Base-by-base conservation (phyloP, 2,113 vertebrate genomes). In the Carassius auratus region DNA sequence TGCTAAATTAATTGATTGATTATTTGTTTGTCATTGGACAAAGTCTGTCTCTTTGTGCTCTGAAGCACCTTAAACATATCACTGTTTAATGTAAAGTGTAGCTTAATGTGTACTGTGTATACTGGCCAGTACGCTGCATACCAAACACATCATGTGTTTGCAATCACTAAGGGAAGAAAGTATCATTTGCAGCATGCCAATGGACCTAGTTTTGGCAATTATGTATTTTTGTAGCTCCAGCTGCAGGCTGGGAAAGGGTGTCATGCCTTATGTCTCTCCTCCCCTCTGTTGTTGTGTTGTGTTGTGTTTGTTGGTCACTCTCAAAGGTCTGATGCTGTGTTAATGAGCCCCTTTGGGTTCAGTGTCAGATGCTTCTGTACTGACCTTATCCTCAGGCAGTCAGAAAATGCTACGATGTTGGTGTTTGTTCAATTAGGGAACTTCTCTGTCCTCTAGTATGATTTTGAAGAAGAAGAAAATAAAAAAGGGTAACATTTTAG, bases 321-420 rank as follows among this genome's bases (percentile, higher is more conserved):
- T 64, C 59, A 45, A 76, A 81, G 52, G 73, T 76, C 55, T 57
- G 75, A 36, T 78, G 9, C 57, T 42, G 77, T 90, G 75, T 77
- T 90, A 90, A 90, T 89, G 87, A 89, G 89, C 68, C 81, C 64
- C 74, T 68, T 64, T 78, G 86, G 82, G 89, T 59, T 6, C 48
- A 61, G 52, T 61, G 79, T 75, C 86, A 81, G 61, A 66, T 66
- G 78, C 61, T 66, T 61, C 21, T 23, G 9, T 80, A 48, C 59
- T 80, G 78, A 80, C 78, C 78, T 64, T 80, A 76, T 76, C 75
- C 33, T 26, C 78, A 64, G n/a, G 78, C 78, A n/a, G 12, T n/a
- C 36, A 80, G 59, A 48, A 3, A 3, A 38, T 64, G 23, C 36
- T 80, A 30, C 59, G 1, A 5, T 7, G 55, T 36, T 9, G 19